These are phyloP conservation scores for Cryptoprocta ferox DNA, from an alignment of 2,797 vertebrate genomes.

Conservation along the genomic window DNA sequence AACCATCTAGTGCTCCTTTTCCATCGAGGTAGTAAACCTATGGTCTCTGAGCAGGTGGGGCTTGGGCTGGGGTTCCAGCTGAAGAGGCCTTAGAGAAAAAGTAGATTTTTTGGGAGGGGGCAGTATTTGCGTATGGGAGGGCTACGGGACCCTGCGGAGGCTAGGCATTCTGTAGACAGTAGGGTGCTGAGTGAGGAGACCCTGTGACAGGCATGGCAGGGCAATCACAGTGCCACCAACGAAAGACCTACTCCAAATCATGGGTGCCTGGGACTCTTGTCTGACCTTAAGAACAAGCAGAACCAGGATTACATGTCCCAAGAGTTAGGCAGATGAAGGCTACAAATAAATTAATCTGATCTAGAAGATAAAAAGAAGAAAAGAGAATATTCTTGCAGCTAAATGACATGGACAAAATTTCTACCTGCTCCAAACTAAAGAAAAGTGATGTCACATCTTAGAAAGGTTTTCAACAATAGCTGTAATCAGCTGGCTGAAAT, in stretches of 20 bases:
- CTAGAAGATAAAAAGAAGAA: neutral
- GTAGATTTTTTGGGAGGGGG: neutral
- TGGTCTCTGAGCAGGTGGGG: neutral
- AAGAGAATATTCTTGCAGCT: neutral
- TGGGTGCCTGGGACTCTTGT: neutral
- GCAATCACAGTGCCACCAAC: neutral
- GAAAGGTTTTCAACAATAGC: constrained; percentile 33
- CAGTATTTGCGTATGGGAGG: neutral
- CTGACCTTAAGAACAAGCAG: constrained; percentile 10
- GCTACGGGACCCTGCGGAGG: neutral
- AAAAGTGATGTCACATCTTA: neutral
- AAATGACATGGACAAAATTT: constrained; percentile 9
- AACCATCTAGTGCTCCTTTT: neutral
- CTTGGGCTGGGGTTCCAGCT: neutral
- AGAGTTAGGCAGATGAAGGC: neutral
- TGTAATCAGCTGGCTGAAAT: neutral
- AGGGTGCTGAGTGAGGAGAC: neutral
- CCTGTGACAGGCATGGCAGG: neutral
- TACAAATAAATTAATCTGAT: constrained; percentile 2
- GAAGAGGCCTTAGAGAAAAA: neutral
- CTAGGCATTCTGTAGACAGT: neutral
- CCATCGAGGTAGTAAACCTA: neutral
- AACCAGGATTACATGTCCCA: constrained; percentile 8
- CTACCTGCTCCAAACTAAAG: constrained; percentile 4
- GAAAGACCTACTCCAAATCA: neutral